Evolutionary conservation across 2,888 invertebrate genomes (phyloP).

Genomic region (Lasioglossum figueresi): DNA sequence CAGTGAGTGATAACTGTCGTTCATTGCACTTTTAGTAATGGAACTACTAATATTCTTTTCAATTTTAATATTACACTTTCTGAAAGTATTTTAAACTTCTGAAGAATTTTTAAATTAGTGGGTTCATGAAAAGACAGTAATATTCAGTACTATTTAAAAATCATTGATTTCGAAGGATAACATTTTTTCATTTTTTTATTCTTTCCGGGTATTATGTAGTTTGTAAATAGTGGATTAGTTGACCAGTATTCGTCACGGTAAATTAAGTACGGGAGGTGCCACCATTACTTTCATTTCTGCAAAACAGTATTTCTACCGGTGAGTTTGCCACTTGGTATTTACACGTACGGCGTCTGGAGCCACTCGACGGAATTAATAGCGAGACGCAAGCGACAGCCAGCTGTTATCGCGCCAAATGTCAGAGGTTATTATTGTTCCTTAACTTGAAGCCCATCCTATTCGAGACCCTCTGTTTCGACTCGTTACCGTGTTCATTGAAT

Average conservation of each 20-base stretch:
- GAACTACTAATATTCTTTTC: background rate
- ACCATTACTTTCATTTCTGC: slow-evolving; percentile 54
- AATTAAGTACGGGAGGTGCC: background rate
- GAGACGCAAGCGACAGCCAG: slow-evolving; percentile 61
- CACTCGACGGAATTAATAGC: slow-evolving; percentile 65
- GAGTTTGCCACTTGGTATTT: slow-evolving; percentile 65
- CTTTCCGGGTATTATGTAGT: background rate
- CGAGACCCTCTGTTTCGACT: slow-evolving; percentile 26
- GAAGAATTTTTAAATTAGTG: background rate
- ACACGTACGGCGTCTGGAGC: slow-evolving; percentile 44
- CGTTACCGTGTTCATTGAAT: background rate
- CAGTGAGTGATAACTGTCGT: background rate
- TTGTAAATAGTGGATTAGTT: background rate
- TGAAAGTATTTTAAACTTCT: background rate
- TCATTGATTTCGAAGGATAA: background rate
- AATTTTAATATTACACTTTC: background rate
- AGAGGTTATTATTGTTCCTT: slow-evolving; percentile 70
- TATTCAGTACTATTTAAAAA: background rate
- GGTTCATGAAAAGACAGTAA: background rate
- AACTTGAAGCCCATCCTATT: slow-evolving; percentile 39
- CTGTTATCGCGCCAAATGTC: slow-evolving; percentile 70
- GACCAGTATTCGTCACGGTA: background rate
- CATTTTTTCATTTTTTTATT: background rate
- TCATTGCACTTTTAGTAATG: background rate
- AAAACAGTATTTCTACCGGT: slow-evolving; percentile 40